Base-by-base conservation (phyloP, 1,140 invertebrate species). In the Fopius arisanus region DNA sequence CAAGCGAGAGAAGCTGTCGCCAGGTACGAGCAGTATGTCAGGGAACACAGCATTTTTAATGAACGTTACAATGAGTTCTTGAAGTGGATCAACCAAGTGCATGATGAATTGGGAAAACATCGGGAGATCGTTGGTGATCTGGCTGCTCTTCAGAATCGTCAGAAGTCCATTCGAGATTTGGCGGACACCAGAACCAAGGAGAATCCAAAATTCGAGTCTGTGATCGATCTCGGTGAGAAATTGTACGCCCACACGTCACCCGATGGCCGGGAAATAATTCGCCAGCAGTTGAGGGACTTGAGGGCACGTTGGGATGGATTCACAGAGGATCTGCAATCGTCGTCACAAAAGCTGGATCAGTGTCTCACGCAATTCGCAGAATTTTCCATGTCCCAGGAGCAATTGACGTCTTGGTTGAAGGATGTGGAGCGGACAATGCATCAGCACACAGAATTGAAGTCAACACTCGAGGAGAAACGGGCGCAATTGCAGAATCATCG, bases 401-500 rank as follows among this genome's bases (percentile, higher is more conserved):
- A 97, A 84, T 85, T 98, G 14, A 96, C 95, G 0, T 94, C 95
- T 82, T 98, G 97, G 97, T 83, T 98, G 1, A 92, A 94, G 80
- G 96, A 97, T 81, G 95, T 97, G 7, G 96, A 98, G 84, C 91
- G 93, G 77, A 94, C 95, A 1, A 96, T 98, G 93, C 94, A 96
- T 78, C 92, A 94, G 75, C 96, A 97, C 79, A 96, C 94, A 0
- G 96, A 98, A 85, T 88, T 96, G 0, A 97, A 97, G 85, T 92
- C 93, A 0, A 96, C 96, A 0, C 86, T 98, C 21, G 96, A 97
- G 87, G 97, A 98, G 83, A 98, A 98, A 87, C 92, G 95, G 75
- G 96, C 96, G 0, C 96, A 98, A 83, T 84, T 98, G 14, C 96
- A 98, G 83, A 97, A 97, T 81, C 96, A 98, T 82, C 96, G 96